These are phyloP conservation scores for Drymodes brunneopygia DNA, from an alignment of 2,113 vertebrate genomes.

Conservation along the genomic window DNA sequence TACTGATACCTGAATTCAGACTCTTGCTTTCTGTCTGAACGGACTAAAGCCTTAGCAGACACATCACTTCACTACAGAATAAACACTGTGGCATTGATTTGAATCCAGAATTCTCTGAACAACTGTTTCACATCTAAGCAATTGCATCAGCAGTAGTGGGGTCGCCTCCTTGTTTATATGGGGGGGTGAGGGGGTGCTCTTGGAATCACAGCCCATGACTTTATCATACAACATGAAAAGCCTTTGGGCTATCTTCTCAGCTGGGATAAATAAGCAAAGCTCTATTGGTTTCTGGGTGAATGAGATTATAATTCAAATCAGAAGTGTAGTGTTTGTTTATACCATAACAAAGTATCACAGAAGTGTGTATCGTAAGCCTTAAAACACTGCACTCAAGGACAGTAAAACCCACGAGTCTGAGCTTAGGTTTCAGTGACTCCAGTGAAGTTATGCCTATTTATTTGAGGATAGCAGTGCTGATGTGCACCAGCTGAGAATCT, in stretches of 20 bases:
- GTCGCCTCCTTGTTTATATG: background rate
- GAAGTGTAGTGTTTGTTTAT: constrained; percentile 26
- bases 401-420: background rate
- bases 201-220: background rate
- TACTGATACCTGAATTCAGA: background rate
- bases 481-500: constrained; percentile 46
- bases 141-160: constrained; percentile 24
- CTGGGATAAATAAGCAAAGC: constrained; percentile 56
- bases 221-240: constrained; percentile 36
- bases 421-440: constrained; percentile 35
- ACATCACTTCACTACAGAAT: background rate
- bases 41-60: background rate
- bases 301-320: constrained; percentile 62
- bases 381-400: background rate
- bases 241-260: constrained; percentile 46
- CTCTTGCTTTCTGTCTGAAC: background rate
- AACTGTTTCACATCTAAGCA: constrained; percentile 43
- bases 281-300: constrained; percentile 47
- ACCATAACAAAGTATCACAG: constrained; percentile 29
- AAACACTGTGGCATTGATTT: background rate
- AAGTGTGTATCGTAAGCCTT: background rate
- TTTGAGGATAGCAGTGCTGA: constrained; percentile 21
- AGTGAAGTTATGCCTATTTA: constrained; percentile 28
- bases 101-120: background rate
- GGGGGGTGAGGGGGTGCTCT: background rate